Conservation (phyloP, 92 coral and sea anemone species). For the Anthopleura xanthogrammica region DNA sequence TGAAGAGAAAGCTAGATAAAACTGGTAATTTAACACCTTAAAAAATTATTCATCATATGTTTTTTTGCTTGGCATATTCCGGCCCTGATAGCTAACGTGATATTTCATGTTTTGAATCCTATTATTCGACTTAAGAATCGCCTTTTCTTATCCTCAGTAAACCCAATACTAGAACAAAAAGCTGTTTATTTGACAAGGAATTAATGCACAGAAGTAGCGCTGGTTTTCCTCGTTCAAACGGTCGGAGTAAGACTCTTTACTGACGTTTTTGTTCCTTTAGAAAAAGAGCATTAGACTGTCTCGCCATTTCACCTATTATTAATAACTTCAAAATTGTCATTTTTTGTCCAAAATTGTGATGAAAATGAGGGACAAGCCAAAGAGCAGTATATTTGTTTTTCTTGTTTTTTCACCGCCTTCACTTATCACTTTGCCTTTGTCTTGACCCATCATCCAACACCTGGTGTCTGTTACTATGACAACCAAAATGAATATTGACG, state of each 20-base stretch:
- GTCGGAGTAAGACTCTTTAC: neutral
- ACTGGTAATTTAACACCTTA: too few species aligned
- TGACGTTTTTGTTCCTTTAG: neutral
- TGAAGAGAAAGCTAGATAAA: too few species aligned
- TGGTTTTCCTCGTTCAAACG: neutral
- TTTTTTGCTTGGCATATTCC: too few species aligned
- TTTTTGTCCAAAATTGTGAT: conserved; percentile 25
- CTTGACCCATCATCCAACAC: conserved; percentile 50
- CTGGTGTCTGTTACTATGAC: conserved; percentile 84
- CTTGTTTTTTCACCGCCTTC: conserved; percentile 40
- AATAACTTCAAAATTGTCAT: conserved; percentile 11
- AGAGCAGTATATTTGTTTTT: conserved; percentile 26
- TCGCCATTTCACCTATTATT: neutral
- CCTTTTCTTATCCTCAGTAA: neutral
- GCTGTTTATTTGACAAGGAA: neutral
- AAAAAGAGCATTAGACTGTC: conserved; percentile 4
- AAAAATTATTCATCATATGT: too few species aligned
- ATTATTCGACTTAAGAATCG: neutral
- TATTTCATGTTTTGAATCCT: neutral
- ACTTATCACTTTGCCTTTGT: conserved; percentile 46
- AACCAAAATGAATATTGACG: conserved; percentile 91
- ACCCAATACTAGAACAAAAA: neutral
- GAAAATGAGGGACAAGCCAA: conserved; percentile 33
- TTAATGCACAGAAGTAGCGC: neutral
- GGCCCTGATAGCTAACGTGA: neutral